Base-by-base conservation (phyloP, 2,888 invertebrate genomes). In the Vesta saturnalis region DNA sequence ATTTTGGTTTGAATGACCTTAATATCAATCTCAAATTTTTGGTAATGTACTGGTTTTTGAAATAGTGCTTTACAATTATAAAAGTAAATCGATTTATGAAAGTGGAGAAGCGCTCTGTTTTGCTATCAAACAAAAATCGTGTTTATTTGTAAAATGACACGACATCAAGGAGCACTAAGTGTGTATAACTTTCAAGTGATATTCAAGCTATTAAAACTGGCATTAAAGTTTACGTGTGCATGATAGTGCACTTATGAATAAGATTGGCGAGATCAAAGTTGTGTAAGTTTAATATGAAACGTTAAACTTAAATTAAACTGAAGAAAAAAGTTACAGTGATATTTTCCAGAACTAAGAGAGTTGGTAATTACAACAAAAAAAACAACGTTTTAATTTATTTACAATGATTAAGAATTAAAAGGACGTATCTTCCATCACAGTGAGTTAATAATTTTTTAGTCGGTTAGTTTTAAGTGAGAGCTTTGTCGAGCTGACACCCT, bases 401-500 rank as follows among this genome's bases (percentile, higher is more conserved):
- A 6, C 39, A 6, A 39, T 39, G n/a, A 39, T 39, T n/a, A n/a
- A n/a, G n/a, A 10, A 39, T 39, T n/a, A 39, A 39, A 39, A 1
- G n/a, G 3, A n/a, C 18, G 19, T 2, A 52, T 52, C 43, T 43
- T 58, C n/a, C 21, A 46, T 19, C 60, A 46, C 54, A 15, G n/a
- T 54, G 64, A 64, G 60, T 64, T 68, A 68, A 68, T 64, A 64
- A 62, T 70, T 70, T 70, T 64, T 66, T 70, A 23, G 64, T 49
- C 43, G 49, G 67, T 61, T 70, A 64, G 57, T 67, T 70, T 70
- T 70, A 70, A 67, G 70, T 59, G 64, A 64, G 58, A 64, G 62
- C 64, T 61, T 64, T 61, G 68, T 63, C 58, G 55, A 68, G 71
- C 69, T 72, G 71, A 74, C 73, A 71, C 69, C 68, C 72, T 69